Base-by-base conservation (phyloP, 2,113 vertebrate genomes). In the Diphyllodes magnificus region DNA sequence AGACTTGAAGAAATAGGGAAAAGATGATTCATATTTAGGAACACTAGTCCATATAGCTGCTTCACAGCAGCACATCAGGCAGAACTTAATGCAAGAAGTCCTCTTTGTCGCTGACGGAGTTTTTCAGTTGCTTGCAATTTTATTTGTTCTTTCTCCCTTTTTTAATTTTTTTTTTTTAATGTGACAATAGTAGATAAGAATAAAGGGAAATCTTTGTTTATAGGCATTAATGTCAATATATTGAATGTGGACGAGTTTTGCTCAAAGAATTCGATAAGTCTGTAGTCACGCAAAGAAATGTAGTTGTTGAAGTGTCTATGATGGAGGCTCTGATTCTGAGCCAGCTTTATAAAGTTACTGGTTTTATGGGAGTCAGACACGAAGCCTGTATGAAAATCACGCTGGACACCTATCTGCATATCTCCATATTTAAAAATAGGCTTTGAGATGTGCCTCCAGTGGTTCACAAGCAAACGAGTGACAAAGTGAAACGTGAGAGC, bases 261-360 rank as follows among this genome's bases (percentile, higher is more conserved):
- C 30, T 76, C 30, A 37, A n/a, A 69, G 11, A 63, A 53, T 77
- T 61, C 61, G 50, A 2, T 22, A 87, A 79, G 42, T 72, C 53
- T 76, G 25, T 56, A 73, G 84, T 47, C 54, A 51, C 0, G 0
- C 39, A 80, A 79, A 65, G 60, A 76, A 76, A 83, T 64, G 61
- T 6, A 59, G 51, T 20, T 72, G 30, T 39, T 76, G 54, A 94
- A 59, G 60, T 54, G 17, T 65, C 30, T 81, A 19, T 61, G 68
- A 47, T 56, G 54, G 35, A 63, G 71, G 25, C 31, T 71, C 20
- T 90, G 76, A 60, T 80, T 92, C 49, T 86, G 56, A 90, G 45
- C 39, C 54, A 95, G 45, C 8, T 92, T 82, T 86, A 37, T 59
- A 13, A 88, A 96, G 22, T 77, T 82, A 57, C 44, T 70, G 21